Evolutionary conservation across 2,113 vertebrate genomes (phyloP), one percentile per base, ranked within the genome.

Genomic region (Thymallus thymallus): DNA sequence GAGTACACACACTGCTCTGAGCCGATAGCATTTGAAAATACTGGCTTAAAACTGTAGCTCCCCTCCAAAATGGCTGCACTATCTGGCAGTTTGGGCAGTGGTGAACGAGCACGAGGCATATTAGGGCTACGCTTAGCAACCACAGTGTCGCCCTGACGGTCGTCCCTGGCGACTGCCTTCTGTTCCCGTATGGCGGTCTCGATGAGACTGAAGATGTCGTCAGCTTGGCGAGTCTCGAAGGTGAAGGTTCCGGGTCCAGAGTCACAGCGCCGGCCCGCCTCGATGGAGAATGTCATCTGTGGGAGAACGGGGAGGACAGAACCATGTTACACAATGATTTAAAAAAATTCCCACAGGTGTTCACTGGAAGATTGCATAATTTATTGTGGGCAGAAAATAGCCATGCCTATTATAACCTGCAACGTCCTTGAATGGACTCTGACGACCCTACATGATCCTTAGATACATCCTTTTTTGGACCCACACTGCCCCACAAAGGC

Each of bases 241-340:
- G 87, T 94, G 88, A 99, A 97, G 20, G 92, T 94, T 3, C 98
- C 98, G 0, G 97, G 94, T 35, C 98, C 98, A 0, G 96, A 98
- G 14, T 93, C 89, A 5, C 97, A 98, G 71, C 97, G 95, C 13
- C 97, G 88, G 6, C 98, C 97, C 0, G 97, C 96, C 87, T 99
- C 97, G 0, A 99, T 95, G n/a, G 94, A 95, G 77, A 99, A 94
- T 81, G 92, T 87, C 76, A 93, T 80, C 98, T 99, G 85, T 13
- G 48, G 48, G 12, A 12, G 35, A 66, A 48, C n/a, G 7, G 10
- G 32, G 22, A 35, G 22, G 48, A 70, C 2, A 10, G 74, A 76
- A 71, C 29, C 65, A 73, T 24, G 23, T 46, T 75, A 55, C n/a
- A 60, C 18, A 60, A 14, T 55, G 35, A 41, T 41, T 41, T 41